phyloP scores from a whole-genome alignment of 2,888 invertebrate species.

The Polymixis flavicincta region DNA sequence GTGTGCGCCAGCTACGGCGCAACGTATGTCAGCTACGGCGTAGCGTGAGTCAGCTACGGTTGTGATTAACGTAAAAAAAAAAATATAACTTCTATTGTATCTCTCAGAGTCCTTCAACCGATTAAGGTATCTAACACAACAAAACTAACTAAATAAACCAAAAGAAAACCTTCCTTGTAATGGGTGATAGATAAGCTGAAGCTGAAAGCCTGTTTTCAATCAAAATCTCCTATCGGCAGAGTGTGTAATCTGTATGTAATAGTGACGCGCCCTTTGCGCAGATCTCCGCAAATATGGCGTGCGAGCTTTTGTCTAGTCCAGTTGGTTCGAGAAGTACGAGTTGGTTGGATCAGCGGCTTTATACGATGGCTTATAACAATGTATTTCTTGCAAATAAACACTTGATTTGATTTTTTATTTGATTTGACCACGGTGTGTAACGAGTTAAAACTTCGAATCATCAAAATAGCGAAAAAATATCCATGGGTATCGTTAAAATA shows the following conservation, averaged over 20 bases:
- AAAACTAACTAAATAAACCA: background rate
- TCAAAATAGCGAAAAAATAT: too few relatives aligned
- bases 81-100: background rate
- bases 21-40: background rate
- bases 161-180: background rate
- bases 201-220: constrained; percentile 1
- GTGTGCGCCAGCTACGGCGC: background rate
- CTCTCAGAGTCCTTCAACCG: background rate
- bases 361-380: too few relatives aligned
- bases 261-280: constrained; percentile 14
- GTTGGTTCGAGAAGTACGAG: constrained; percentile 17
- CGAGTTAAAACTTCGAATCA: too few relatives aligned
- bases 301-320: constrained; percentile 17
- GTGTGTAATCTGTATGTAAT: constrained; percentile 13
- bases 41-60: background rate
- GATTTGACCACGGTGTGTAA: too few relatives aligned
- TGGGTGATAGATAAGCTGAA: background rate
- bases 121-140: background rate
- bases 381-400: too few relatives aligned
- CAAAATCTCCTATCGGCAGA: background rate
- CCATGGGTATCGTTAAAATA: too few relatives aligned
- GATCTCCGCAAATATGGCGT: background rate
- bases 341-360: too few relatives aligned
- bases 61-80: background rate
- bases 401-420: too few relatives aligned